Base-by-base conservation (phyloP, 2,888 invertebrate species). In the Pyrocoelia pectoralis region DNA sequence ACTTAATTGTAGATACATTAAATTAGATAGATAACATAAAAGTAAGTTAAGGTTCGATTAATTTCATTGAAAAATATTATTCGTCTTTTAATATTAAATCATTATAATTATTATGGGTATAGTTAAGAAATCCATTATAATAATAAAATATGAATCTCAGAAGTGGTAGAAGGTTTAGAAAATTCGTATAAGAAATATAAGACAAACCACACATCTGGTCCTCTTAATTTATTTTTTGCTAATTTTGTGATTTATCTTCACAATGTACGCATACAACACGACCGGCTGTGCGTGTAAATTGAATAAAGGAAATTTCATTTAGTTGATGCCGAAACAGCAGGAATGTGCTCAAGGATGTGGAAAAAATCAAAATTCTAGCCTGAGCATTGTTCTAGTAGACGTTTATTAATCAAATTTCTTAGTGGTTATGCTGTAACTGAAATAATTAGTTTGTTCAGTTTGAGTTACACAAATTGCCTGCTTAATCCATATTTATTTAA, bases 291-390 rank as follows among this genome's bases (percentile, higher is more conserved):
- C 50, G 50, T 50, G 50, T 19, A 40, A 15, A 40, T 15, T 48
- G 48, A 56, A 56, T 56, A 48, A 56, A 56, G 48, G 24, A 57
- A 57, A 50, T 56, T 57, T 50, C 56, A 40, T 57, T 43, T 57
- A 19, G 17, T 57, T 17, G 18, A 18, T 12, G 13, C 40, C 40
- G 17, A 57, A 17, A 8, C 15, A 2, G 17, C 29, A 40, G 40
- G 13, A 50, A 50, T 57, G n/a, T 18, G 15, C 33, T 5, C 9
- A 40, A 10, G 33, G 13, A 12, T 8, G 5, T n/a, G 13, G 19
- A 24, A 51, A 51, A 33, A 24, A 24, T 51, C 13, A 6, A 24
- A 24, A 24, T 24, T 24, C 24, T 24, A n/a, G n/a, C n/a, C n/a
- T n/a, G n/a, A n/a, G n/a, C n/a, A n/a, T n/a, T n/a, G n/a, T n/a